These are phyloP conservation scores for Drosophila multiciliata DNA, from an alignment of 2,888 invertebrate species.

Conservation along the genomic window DNA sequence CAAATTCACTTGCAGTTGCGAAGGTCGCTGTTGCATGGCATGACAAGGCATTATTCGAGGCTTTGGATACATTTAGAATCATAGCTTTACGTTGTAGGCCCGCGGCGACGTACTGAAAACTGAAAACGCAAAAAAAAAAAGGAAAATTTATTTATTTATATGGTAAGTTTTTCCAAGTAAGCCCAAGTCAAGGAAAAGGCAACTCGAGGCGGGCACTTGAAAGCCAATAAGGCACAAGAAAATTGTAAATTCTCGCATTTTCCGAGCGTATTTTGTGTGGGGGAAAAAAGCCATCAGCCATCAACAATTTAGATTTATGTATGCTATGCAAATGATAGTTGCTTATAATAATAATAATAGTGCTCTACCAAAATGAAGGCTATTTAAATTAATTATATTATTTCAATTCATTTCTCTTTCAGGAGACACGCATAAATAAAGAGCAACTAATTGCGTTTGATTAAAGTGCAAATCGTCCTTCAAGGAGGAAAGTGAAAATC, in stretches of 20 bases:
- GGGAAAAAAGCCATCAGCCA: conserved; percentile 6
- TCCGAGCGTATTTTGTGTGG: conserved; percentile 33
- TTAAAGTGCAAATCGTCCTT: too few species aligned
- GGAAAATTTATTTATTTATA: not conserved
- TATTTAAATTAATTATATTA: conserved; percentile 16
- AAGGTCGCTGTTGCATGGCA: conserved; percentile 61
- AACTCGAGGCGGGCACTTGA: conserved; percentile 23
- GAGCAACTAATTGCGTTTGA: not conserved
- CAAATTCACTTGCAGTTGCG: conserved; percentile 25
- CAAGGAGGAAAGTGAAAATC: not conserved
- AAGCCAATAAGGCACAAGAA: conserved; percentile 51
- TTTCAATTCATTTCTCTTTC: conserved; percentile 1
- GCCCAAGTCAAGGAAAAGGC: conserved; percentile 10
- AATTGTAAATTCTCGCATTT: conserved; percentile 41
- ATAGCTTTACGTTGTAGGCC: conserved; percentile 38
- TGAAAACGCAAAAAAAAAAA: conserved; percentile 4
- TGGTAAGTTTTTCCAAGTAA: conserved; percentile 39
- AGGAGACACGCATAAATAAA: not conserved
- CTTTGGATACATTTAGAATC: conserved; percentile 44
- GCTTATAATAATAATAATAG: conserved; percentile 18
- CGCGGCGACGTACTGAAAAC: conserved; percentile 11
- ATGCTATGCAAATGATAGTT: conserved; percentile 31
- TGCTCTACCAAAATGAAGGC: not conserved
- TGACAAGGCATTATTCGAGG: conserved; percentile 49
- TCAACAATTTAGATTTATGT: conserved; percentile 11